Conservation (phyloP, 1,140 invertebrate species). For the Pteromalus puparum region DNA sequence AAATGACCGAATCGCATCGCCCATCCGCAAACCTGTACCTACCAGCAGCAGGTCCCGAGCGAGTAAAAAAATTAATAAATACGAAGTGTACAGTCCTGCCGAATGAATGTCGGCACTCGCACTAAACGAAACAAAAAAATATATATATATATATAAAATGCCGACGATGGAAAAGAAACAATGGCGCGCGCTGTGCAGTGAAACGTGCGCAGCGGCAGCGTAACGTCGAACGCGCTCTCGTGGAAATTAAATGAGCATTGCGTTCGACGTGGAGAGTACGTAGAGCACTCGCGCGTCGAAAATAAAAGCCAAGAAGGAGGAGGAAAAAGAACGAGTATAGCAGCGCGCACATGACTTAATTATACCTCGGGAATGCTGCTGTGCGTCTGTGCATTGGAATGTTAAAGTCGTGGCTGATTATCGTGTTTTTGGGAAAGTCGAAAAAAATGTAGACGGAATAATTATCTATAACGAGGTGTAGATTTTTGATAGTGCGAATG, state of each 20-base stretch:
- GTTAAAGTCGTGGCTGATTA: neutral
- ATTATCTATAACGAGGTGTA: no score
- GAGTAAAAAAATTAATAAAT: neutral
- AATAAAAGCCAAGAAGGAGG: neutral
- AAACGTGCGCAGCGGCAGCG: neutral
- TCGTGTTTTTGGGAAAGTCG: no score
- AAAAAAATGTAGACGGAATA: no score
- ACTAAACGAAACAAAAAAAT: neutral
- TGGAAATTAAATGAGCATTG: conserved; percentile 35
- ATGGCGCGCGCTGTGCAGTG: neutral
- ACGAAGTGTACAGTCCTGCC: neutral
- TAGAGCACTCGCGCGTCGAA: neutral
- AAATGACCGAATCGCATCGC: neutral
- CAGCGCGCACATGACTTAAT: neutral
- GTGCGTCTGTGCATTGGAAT: neutral
- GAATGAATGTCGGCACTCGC: conserved; percentile 16
- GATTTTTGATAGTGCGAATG: no score
- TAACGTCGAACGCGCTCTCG: neutral
- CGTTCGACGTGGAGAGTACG: neutral
- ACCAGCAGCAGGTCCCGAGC: neutral
- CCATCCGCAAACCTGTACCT: neutral
- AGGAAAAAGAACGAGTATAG: neutral
- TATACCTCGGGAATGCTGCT: neutral
- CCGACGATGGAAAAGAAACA: conserved; percentile 9
- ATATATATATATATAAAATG: conserved; percentile 11